These are phyloP conservation scores for Drosophila melanica DNA, from an alignment of 1,140 invertebrate species.

Conservation along the genomic window DNA sequence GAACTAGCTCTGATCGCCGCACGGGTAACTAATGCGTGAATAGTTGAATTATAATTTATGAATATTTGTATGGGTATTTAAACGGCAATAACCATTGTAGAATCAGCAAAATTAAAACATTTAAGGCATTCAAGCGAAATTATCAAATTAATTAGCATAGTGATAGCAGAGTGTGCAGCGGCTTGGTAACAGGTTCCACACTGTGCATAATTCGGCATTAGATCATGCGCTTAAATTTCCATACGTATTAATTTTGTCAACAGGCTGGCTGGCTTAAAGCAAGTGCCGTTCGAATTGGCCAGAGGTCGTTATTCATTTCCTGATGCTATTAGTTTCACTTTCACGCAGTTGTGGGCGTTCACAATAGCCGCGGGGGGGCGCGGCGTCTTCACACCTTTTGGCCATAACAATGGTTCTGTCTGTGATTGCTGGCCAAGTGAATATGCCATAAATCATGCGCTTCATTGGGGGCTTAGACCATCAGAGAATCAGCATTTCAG, in stretches of 20 bases:
- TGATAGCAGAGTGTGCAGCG: conserved; percentile 25
- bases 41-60: conserved; percentile 60
- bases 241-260: conserved; percentile 64
- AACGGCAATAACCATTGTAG: conserved; percentile 53
- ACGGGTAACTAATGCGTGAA: conserved; percentile 10
- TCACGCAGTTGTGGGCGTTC: neutral
- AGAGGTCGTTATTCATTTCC: conserved; percentile 34
- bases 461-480: conserved; percentile 39
- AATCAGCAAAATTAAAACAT: conserved; percentile 66
- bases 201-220: conserved; percentile 46
- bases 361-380: conserved; percentile 1
- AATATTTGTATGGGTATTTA: conserved; percentile 43
- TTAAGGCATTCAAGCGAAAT: conserved; percentile 68
- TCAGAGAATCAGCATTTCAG: conserved; percentile 36
- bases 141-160: conserved; percentile 69
- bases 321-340: conserved; percentile 27
- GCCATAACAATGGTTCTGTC: conserved; percentile 52
- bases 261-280: conserved; percentile 13
- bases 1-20: conserved; percentile 21
- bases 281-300: conserved; percentile 24
- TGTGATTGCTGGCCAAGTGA: conserved; percentile 36
- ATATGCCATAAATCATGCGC: conserved; percentile 68
- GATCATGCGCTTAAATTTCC: conserved; percentile 59
- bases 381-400: conserved; percentile 57
- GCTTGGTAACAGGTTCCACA: conserved; percentile 46